Evolutionary conservation across 2,797 vertebrate genomes (phyloP), one percentile per base, ranked within the genome.

Genomic region (Parambassis ranga): DNA sequence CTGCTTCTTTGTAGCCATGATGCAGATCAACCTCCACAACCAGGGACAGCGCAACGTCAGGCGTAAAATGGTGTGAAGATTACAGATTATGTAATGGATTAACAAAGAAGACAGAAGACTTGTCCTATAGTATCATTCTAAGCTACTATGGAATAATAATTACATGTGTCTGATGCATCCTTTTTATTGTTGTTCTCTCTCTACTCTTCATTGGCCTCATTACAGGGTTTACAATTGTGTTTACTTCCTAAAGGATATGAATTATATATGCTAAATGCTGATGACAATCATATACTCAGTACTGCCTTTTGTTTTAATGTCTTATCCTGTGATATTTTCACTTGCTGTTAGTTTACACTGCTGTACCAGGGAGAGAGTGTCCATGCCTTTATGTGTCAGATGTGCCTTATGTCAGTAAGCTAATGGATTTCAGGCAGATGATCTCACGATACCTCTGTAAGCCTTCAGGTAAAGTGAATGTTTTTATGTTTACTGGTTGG

Each of bases 1-100:
- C 1, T 22, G 6, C 10, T 11, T 11, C 3, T 41, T 32, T 52
- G 2, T 48, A 92, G 91, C 46, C 0, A 87, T 81, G 90, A 83
- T 0, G n/a, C 91, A 92, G 74, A 85, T 67, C 10, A 90, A 89
- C 68, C 8, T 61, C 4, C 4, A 50, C 0, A 3, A 88, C 44
- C 6, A 41, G 30, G 0, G 5, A 0, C 0, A 24, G 2, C 86
- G 89, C 46, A 75, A 10, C 0, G 30, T 92, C 75, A 72, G 64
- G 49, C 86, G 90, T 15, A 23, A 72, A 33, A 26, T 14, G 27
- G 37, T 60, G 1, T 84, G 41, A 77, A 7, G 5, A 3, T 6
- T 2, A 11, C 13, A 16, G 7, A 35, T 0, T 26, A 61, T 23
- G 19, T 22, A n/a, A n/a, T 2, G 7, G 32, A 20, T 9, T 37